Evolutionary conservation across 2,888 invertebrate species (phyloP), one percentile per base, ranked within the genome.

Genomic region (Ophion obscuratus): DNA sequence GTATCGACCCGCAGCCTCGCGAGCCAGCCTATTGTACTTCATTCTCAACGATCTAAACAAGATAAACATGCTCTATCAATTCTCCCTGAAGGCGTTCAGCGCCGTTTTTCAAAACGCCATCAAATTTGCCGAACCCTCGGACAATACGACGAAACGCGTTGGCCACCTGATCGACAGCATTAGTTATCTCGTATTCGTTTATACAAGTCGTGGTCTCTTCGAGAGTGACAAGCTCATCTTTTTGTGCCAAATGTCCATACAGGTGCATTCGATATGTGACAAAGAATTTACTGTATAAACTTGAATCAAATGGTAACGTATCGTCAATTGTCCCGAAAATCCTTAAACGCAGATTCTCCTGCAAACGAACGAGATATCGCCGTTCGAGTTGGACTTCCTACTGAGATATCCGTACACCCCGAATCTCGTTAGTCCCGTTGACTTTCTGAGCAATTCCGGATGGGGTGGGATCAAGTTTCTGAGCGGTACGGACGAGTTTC

Each of bases 11-110:
- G 98, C 98, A 0, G 98, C 99, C 0, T 95, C 96, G 0, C 95
- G 99, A 85, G 98, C 98, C 0, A 98, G 99, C 0, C 95, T 99
- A 0, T 95, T 99, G 0, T 99, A 99, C 94, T 99, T 99, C 93
- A 98, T 99, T 86, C 95, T 99, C 85, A 99, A 98, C 92, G 99
- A 99, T 91, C 94, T 99, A 74, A 96, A 97, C 94, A 98, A 98
- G 94, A 98, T 99, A 90, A 98, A 99, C 94, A 97, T 98, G 67
- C 98, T 99, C 93, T 99, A 99, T 94, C 98, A 99, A 94, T 99
- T 99, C 95, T 99, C 99, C 0, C 94, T 99, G 81, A 99, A 99
- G 94, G 98, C 99, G 0, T 99, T 98, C 95, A 98, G 97, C 90
- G 97, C 97, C 0, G 98, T 99, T 4, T 99, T 99, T 94, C 97